A percentile compares a stretch with the other conserved stretches of the same genome.
These are phyloP conservation scores for Steromphala cineraria DNA, from an alignment of 2,888 invertebrate genomes.

Conservation along the genomic window DNA sequence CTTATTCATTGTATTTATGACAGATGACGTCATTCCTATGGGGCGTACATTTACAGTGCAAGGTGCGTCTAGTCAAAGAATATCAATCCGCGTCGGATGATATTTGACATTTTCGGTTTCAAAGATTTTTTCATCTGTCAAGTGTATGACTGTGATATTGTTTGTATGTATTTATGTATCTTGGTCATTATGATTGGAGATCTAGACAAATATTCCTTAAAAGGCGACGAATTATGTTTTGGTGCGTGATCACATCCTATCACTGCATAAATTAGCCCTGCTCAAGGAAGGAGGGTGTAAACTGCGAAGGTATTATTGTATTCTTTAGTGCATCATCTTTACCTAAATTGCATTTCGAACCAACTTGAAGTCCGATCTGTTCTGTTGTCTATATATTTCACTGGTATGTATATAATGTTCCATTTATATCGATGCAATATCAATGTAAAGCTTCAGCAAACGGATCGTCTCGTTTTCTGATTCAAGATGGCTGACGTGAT, in stretches of 20 bases:
- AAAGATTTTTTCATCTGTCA: neutral
- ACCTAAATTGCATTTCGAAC: neutral
- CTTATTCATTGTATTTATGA: slow-evolving; percentile 1
- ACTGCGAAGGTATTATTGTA: slow-evolving; percentile 2
- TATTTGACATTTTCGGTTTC: neutral
- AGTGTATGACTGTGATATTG: neutral
- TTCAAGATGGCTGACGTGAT: slow-evolving; percentile 8
- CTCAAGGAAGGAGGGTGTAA: slow-evolving; percentile 31
- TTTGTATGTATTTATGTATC: neutral
- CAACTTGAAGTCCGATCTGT: neutral
- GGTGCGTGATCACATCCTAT: slow-evolving; percentile 33
- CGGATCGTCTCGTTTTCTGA: neutral
- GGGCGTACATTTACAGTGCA: slow-evolving; percentile 37
- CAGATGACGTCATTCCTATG: slow-evolving; percentile 42
- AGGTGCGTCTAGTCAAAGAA: neutral
- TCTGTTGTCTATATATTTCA: neutral
- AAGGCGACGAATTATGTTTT: slow-evolving; percentile 9
- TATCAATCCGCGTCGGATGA: slow-evolving; percentile 21
- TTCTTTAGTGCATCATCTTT: neutral
- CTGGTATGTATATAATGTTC: neutral
- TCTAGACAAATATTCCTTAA: no score
- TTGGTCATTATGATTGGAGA: neutral
- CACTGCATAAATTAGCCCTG: slow-evolving; percentile 46
- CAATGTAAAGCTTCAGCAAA: no score
- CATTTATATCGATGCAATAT: no score